Percentiles rank a stretch among this genome's conserved stretches.
These are phyloP conservation scores for Heterodera schachtii DNA, from an alignment of 1,140 invertebrate species.

Conservation along the genomic window DNA sequence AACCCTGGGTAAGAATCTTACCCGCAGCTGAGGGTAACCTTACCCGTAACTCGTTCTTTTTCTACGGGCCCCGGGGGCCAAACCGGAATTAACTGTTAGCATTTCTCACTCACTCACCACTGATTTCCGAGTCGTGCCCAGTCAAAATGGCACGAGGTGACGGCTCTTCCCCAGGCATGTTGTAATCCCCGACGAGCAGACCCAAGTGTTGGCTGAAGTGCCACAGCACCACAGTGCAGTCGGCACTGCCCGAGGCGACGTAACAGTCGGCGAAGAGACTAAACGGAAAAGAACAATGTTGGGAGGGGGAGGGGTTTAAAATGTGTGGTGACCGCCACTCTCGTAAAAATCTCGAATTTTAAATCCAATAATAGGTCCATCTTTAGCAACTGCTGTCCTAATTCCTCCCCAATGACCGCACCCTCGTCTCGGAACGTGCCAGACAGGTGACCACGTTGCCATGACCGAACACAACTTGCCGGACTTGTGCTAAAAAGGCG, in stretches of 20 bases:
- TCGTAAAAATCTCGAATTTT: too few relatives aligned
- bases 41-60: too few relatives aligned
- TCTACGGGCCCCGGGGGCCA: too few relatives aligned
- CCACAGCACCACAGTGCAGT: slow-evolving; percentile 96
- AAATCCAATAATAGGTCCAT: too few relatives aligned
- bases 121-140: slow-evolving; percentile 91
- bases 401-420: slow-evolving; percentile 64
- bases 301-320: neutral
- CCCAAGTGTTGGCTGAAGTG: slow-evolving; percentile 96
- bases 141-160: slow-evolving; percentile 92
- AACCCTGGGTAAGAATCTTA: too few relatives aligned
- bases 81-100: too few relatives aligned
- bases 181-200: slow-evolving; percentile 85
- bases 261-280: slow-evolving; percentile 94
- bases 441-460: slow-evolving; percentile 97
- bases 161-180: slow-evolving; percentile 74
- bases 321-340: too few relatives aligned
- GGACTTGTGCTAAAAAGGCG: slow-evolving; percentile 80
- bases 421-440: slow-evolving; percentile 87
- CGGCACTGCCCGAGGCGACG: slow-evolving; percentile 92
- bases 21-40: too few relatives aligned
- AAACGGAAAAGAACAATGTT: neutral
- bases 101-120: slow-evolving; percentile 59
- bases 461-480: slow-evolving; percentile 97
- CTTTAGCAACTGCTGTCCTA: too few relatives aligned